phyloP scores from a whole-genome alignment of 1,140 invertebrate species.

The Polypedilum pembai region DNA sequence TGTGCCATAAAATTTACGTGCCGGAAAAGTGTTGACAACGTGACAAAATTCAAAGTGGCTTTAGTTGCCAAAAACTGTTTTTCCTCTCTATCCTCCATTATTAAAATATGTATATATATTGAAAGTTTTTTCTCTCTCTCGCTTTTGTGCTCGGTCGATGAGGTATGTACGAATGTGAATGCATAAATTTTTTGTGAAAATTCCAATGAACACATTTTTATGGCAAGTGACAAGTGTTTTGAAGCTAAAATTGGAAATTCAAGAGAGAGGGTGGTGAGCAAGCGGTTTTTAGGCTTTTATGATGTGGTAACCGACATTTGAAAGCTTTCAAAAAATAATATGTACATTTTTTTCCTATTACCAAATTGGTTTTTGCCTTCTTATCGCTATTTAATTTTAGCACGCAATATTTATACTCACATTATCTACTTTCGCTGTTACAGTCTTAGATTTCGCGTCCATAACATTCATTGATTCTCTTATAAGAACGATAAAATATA shows the following conservation, averaged over 20 bases:
- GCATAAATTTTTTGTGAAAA: too few species aligned
- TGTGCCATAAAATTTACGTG: not conserved
- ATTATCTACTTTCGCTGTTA: not conserved
- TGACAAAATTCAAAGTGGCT: not conserved
- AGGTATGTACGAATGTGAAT: too few species aligned
- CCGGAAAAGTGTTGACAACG: not conserved
- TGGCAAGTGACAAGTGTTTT: too few species aligned
- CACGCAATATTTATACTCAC: not conserved
- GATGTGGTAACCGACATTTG: too few species aligned
- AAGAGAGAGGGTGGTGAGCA: too few species aligned
- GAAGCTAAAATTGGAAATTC: too few species aligned
- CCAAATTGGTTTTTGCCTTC: too few species aligned
- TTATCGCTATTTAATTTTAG: not conserved
- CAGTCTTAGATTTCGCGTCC: constrained; percentile 22
- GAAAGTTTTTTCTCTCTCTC: not conserved
- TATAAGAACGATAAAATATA: constrained; percentile 2
- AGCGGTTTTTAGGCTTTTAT: too few species aligned
- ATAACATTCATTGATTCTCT: not conserved
- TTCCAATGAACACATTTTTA: too few species aligned
- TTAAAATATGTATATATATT: not conserved
- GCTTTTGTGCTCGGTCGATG: not conserved
- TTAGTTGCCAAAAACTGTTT: not conserved
- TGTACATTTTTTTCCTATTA: too few species aligned
- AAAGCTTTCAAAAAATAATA: too few species aligned
- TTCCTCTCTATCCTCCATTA: not conserved